Conservation (phyloP, 2,888 invertebrate genomes). For the Aphodius sticticus region DNA sequence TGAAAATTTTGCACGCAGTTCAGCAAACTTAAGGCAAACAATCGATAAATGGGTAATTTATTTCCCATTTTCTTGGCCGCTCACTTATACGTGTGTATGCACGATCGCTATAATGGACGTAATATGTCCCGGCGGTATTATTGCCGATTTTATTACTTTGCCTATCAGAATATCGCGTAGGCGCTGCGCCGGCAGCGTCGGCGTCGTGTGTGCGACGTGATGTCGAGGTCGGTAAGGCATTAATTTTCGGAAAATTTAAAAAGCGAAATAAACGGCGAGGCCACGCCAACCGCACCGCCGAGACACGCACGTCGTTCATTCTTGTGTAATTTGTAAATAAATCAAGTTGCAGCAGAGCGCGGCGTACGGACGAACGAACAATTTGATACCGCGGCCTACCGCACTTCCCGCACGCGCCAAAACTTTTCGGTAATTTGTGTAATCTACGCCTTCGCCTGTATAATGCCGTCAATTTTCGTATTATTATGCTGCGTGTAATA, state of each 20-base stretch:
- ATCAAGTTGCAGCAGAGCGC: not conserved
- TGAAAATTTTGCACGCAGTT: not conserved
- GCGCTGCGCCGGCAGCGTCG: not conserved
- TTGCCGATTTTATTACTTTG: not conserved
- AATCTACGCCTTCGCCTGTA: not conserved
- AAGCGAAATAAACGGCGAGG: not conserved
- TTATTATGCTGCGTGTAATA: not conserved
- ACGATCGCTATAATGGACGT: not conserved
- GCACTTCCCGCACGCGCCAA: not conserved
- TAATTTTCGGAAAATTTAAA: not conserved
- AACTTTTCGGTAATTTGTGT: not conserved
- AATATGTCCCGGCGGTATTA: not conserved
- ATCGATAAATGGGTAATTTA: not conserved
- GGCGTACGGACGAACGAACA: no score
- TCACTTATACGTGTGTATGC: not conserved
- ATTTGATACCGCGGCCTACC: not conserved
- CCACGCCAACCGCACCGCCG: not conserved
- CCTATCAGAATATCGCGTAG: not conserved
- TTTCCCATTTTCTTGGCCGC: not conserved
- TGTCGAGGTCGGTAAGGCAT: not conserved
- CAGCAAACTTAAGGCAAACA: not conserved
- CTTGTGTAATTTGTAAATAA: slow-evolving; percentile 4
- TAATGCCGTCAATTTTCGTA: not conserved
- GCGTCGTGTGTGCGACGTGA: not conserved
- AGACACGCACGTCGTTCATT: not conserved